Evolutionary conservation across 2,113 vertebrate species (phyloP).

Genomic region (Channa argus): DNA sequence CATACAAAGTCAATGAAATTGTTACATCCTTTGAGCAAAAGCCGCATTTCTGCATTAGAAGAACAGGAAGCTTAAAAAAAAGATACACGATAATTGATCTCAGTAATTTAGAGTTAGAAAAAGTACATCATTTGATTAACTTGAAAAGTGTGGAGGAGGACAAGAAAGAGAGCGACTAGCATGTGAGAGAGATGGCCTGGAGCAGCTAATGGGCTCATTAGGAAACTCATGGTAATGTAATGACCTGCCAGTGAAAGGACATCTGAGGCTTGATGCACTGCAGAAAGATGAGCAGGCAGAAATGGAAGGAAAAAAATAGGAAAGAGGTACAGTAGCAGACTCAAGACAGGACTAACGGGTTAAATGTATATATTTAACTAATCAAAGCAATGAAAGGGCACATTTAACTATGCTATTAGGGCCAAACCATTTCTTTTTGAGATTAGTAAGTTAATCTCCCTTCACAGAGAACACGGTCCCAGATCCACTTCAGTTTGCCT

Average conservation of each 20-base stretch:
- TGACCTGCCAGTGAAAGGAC: slow-evolving; percentile 58
- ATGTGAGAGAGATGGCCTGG: slow-evolving; percentile 32
- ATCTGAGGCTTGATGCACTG: slow-evolving; percentile 19
- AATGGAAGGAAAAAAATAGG: slow-evolving; percentile 37
- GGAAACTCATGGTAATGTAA: slow-evolving; percentile 55
- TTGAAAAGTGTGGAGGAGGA: slow-evolving; percentile 38
- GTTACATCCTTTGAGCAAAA: too few relatives aligned
- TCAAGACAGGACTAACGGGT: background rate
- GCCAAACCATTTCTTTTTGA: too few relatives aligned
- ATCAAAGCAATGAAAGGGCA: too few relatives aligned
- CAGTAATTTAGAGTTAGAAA: background rate
- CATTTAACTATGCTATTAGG: too few relatives aligned
- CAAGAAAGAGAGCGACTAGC: slow-evolving; percentile 6
- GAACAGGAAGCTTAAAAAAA: background rate
- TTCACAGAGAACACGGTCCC: too few relatives aligned
- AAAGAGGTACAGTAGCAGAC: background rate
- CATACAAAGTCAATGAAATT: too few relatives aligned
- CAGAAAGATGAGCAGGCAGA: slow-evolving; percentile 40
- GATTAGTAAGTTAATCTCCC: too few relatives aligned
- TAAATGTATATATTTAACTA: too few relatives aligned
- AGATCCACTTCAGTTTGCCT: too few relatives aligned
- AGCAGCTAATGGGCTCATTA: slow-evolving; percentile 74
- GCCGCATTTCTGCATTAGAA: background rate
- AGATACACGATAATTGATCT: slow-evolving; percentile 31
- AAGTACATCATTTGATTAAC: slow-evolving; percentile 34